Conservation (phyloP, 1,140 invertebrate species). For the Drosophila suzukii region DNA sequence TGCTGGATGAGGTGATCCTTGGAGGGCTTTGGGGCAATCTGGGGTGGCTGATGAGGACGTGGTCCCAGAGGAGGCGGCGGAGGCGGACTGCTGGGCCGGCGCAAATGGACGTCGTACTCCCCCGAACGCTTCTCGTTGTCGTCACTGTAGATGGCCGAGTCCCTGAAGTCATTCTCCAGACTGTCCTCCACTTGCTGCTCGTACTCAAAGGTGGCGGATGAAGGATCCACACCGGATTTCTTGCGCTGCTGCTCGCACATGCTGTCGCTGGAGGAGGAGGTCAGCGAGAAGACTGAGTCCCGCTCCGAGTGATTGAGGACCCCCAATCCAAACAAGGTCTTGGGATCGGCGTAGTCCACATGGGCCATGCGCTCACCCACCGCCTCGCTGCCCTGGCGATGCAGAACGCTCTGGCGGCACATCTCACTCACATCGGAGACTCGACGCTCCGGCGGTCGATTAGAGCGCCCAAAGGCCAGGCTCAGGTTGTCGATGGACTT, state of each 20-base stretch:
- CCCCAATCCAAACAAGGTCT: slow-evolving; percentile 86
- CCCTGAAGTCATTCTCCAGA: slow-evolving; percentile 88
- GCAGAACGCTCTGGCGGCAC: slow-evolving; percentile 85
- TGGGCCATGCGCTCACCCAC: slow-evolving; percentile 94
- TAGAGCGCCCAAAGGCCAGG: slow-evolving; percentile 64
- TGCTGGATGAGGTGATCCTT: slow-evolving; percentile 43
- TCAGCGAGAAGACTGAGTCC: slow-evolving; percentile 87
- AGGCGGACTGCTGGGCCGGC: slow-evolving; percentile 60
- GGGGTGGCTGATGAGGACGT: slow-evolving; percentile 47
- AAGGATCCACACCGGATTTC: slow-evolving; percentile 26
- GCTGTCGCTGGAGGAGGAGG: slow-evolving; percentile 87
- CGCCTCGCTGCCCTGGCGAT: slow-evolving; percentile 92
- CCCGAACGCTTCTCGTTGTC: slow-evolving; percentile 85
- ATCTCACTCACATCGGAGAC: slow-evolving; percentile 80
- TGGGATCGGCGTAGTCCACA: slow-evolving; percentile 93
- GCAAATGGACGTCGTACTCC: slow-evolving; percentile 59
- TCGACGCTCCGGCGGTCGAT: slow-evolving; percentile 75
- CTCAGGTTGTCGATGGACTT: slow-evolving; percentile 73
- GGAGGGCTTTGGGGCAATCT: slow-evolving; percentile 62
- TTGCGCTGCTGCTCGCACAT: slow-evolving; percentile 81
- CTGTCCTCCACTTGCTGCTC: slow-evolving; percentile 80
- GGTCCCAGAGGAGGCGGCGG: slow-evolving; percentile 57
- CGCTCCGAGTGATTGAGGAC: slow-evolving; percentile 82
- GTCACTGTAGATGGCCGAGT: slow-evolving; percentile 94
- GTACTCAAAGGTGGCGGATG: slow-evolving; percentile 67